These are phyloP conservation scores for Mormyrops attenuatus DNA, from an alignment of 2,797 vertebrate genomes.

Conservation along the genomic window DNA sequence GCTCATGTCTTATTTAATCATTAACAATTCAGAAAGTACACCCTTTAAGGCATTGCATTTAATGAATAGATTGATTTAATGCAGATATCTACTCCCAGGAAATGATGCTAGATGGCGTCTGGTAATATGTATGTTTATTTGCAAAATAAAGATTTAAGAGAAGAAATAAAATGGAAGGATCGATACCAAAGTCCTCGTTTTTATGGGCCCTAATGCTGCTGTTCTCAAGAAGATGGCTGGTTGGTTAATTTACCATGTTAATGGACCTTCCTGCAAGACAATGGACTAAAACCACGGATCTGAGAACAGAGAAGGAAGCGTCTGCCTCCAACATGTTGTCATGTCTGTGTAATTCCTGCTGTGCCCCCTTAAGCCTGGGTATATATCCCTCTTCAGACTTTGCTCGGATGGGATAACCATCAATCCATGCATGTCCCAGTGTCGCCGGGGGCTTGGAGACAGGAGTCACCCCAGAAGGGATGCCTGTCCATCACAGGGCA, in stretches of 20 bases:
- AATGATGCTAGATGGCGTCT: not conserved
- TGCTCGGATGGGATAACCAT: not conserved
- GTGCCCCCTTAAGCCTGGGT: not conserved
- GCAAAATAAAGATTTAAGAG: not conserved
- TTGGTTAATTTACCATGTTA: not conserved
- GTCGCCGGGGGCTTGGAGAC: not conserved
- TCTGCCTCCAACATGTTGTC: not conserved
- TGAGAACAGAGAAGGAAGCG: not conserved
- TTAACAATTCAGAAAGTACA: not conserved
- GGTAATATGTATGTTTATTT: not conserved
- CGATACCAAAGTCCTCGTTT: not conserved
- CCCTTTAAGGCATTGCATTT: not conserved
- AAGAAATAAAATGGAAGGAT: not conserved
- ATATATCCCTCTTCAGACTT: not conserved
- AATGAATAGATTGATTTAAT: not conserved
- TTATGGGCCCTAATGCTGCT: not conserved
- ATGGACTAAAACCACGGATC: not conserved
- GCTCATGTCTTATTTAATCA: not conserved
- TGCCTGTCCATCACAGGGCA: not conserved
- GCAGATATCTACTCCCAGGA: not conserved
- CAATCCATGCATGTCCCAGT: not conserved
- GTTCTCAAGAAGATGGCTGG: not conserved
- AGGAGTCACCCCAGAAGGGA: not conserved
- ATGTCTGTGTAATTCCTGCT: not conserved
- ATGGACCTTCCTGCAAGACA: not conserved